Evolutionary conservation across 1,140 invertebrate genomes (phyloP).

Genomic region (Panagrolaimus sp.): DNA sequence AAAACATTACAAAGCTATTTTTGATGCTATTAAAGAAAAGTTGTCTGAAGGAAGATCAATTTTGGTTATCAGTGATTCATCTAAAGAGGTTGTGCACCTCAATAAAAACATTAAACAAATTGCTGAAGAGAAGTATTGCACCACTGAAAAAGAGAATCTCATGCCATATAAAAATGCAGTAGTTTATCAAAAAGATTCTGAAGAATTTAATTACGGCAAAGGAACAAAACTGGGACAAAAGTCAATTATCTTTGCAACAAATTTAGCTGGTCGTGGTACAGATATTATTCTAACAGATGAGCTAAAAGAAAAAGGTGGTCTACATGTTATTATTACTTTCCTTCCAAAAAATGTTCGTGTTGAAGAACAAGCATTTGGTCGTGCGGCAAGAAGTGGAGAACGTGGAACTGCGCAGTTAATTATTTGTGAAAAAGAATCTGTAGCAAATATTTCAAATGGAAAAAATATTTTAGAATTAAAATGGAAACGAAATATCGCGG

Average conservation of each 20-base stretch:
- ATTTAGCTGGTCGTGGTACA: constrained; percentile 19
- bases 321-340: constrained; percentile 8
- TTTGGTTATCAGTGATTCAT: neutral
- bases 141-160: too few species aligned
- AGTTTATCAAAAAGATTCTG: neutral
- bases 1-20: too few species aligned
- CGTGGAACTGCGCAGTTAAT: neutral
- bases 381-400: neutral
- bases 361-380: constrained; percentile 11
- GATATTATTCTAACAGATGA: neutral
- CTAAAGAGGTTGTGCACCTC: neutral
- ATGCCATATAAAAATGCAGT: neutral
- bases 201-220: neutral
- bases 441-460: too few species aligned
- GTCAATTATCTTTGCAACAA: neutral
- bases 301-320: constrained; percentile 1
- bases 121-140: too few species aligned
- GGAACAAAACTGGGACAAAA: neutral
- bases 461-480: too few species aligned
- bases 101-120: neutral
- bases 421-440: neutral
- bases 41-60: neutral
- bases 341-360: neutral
- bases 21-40: too few species aligned
- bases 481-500: too few species aligned